Evolutionary conservation across 2,113 vertebrate genomes (phyloP).

Genomic region (Casuarius casuarius): DNA sequence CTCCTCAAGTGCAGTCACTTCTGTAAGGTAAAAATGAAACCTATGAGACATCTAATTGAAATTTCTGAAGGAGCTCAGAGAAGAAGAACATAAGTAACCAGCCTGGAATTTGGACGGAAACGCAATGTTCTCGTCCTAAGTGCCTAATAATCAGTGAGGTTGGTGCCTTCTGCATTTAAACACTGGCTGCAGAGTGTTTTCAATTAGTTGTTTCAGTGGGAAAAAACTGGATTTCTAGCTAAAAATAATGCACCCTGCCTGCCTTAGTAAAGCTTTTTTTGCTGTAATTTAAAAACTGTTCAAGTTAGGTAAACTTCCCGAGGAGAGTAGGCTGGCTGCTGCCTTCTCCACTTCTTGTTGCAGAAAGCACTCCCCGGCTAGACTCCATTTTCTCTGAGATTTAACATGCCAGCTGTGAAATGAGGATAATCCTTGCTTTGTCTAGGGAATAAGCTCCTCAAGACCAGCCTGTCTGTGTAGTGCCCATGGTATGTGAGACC

Average conservation of each 20-base stretch:
- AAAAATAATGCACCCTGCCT: conserved; percentile 30
- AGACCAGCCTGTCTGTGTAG: neutral
- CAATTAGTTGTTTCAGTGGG: conserved; percentile 19
- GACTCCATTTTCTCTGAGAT: neutral
- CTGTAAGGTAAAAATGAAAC: conserved; percentile 30
- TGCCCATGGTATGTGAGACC: neutral
- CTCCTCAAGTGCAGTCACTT: neutral
- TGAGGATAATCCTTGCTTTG: conserved; percentile 44
- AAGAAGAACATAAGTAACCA: conserved; percentile 49
- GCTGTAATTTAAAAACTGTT: neutral
- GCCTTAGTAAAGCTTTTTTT: conserved; percentile 4
- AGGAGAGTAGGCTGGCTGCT: conserved; percentile 13
- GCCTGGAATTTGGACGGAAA: conserved; percentile 35
- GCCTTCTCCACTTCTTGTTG: neutral
- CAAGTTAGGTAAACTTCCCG: neutral
- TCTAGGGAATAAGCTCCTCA: neutral
- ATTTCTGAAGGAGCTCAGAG: conserved; percentile 22
- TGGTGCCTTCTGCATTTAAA: conserved; percentile 41
- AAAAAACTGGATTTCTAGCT: neutral
- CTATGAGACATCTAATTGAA: conserved; percentile 42
- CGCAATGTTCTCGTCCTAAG: neutral
- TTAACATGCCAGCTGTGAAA: neutral
- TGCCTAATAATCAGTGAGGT: conserved; percentile 1
- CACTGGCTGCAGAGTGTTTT: conserved; percentile 7
- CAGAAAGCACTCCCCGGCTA: neutral